Evolutionary conservation across 2,888 invertebrate species (phyloP).

Genomic region (Chrysina gloriosa): DNA sequence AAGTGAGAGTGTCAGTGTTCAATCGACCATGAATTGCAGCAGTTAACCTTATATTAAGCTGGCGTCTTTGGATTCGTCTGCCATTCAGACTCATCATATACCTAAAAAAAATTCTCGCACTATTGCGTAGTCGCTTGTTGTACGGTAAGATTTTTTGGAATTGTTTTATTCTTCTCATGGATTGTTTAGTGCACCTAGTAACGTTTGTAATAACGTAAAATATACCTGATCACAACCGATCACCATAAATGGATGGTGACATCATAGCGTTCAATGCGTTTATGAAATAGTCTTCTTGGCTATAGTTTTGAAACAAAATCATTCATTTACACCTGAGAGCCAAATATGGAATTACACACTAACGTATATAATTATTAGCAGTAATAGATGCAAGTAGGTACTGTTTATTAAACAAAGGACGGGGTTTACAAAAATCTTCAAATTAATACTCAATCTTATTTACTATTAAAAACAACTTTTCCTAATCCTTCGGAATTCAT

Average conservation of each 20-base stretch:
- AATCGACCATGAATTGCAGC: constrained; percentile 43
- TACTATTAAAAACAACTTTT: too few relatives aligned
- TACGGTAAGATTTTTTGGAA: constrained; percentile 37
- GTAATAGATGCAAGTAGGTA: too few relatives aligned
- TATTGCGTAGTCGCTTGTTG: not conserved
- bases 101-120: constrained; percentile 1
- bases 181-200: not conserved
- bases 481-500: too few relatives aligned
- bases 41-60: constrained; percentile 35
- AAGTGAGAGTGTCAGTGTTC: constrained; percentile 46
- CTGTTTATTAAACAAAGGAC: too few relatives aligned
- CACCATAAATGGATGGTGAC: constrained; percentile 20
- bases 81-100: not conserved
- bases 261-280: constrained; percentile 2
- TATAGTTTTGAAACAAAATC: too few relatives aligned
- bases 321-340: too few relatives aligned
- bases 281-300: too few relatives aligned
- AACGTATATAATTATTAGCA: too few relatives aligned
- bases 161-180: not conserved
- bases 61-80: not conserved
- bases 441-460: too few relatives aligned
- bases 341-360: too few relatives aligned
- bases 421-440: too few relatives aligned
- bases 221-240: not conserved
- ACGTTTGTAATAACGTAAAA: not conserved